A percentile compares a stretch with the other conserved stretches of the same genome.
Evolutionary conservation across 1,140 invertebrate genomes (phyloP).

Genomic region (Saccostrea echinata): DNA sequence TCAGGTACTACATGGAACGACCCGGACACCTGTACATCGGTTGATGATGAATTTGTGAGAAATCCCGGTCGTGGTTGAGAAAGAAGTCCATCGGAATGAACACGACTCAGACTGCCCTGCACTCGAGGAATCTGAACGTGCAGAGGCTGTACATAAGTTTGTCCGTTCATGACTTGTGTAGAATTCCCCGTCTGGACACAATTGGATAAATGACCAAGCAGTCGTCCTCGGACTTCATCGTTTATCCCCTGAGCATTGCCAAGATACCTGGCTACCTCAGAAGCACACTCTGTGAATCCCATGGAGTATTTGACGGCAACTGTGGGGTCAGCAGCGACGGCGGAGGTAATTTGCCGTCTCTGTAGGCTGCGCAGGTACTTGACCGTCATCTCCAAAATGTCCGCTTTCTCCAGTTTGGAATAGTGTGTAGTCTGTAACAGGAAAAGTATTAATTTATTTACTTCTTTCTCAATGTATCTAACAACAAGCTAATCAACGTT

Average conservation of each 20-base stretch:
- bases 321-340: conserved; percentile 54
- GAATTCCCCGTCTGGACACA: conserved; percentile 64
- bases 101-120: conserved; percentile 7
- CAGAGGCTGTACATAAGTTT: conserved; percentile 50
- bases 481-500: neutral
- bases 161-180: conserved; percentile 11
- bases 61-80: conserved; percentile 3
- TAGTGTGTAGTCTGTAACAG: conserved; percentile 69
- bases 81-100: conserved; percentile 42
- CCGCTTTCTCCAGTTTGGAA: conserved; percentile 97
- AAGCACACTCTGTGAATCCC: conserved; percentile 93
- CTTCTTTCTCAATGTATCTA: too few relatives aligned
- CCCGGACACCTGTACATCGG: conserved; percentile 14
- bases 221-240: conserved; percentile 82
- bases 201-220: conserved; percentile 63
- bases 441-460: neutral
- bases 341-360: conserved; percentile 57
- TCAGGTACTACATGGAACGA: conserved; percentile 54
- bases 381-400: conserved; percentile 98
- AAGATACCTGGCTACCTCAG: conserved; percentile 91
- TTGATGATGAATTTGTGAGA: neutral
- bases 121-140: conserved; percentile 47
- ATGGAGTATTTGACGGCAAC: conserved; percentile 85
- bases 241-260: conserved; percentile 91
- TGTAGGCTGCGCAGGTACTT: conserved; percentile 86